Evolutionary conservation across 2,113 vertebrate species (phyloP), one percentile per base, ranked within the genome.

Genomic region (Ochotona curzoniae): DNA sequence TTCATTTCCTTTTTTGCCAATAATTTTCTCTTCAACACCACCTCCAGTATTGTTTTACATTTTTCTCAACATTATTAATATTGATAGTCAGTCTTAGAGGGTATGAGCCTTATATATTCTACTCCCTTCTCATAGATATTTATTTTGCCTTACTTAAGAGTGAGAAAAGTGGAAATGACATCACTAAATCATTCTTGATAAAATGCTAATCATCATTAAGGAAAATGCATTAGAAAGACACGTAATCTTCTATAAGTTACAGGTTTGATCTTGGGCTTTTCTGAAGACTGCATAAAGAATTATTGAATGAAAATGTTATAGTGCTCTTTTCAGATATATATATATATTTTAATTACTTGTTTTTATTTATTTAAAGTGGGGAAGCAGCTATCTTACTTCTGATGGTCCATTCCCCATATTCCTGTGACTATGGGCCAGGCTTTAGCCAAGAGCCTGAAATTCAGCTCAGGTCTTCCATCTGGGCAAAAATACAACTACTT

Each of bases 81-180:
- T 73, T 1, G 2, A 64, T 67, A 76, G 44, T 28, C 0, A 12
- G 10, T 30, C 44, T 75, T 23, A 2, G 69, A 73, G 75, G 38
- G 14, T 2, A 7, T 3, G 0, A 15, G 30, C 15, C 9, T 30
- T 76, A 15, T 54, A 20, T n/a, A 14, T 26, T 20, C 2, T 5
- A 21, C 28, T 74, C 67, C 6, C 73, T 69, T 54, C 61, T 0
- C 54, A 3, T 44, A 17, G 32, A 23, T 6, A 63, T 51, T 82
- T 75, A 49, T 35, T 64, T 87, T 28, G 1, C n/a, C 49, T 93
- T 66, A 80, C 32, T 87, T 76, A 32, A 51, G 35, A 86, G 32
- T 20, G 74, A 91, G 61, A 61, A 47, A 71, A 89, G 71, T 12
- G 54, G 49, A 35, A 35, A 67, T n/a, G n/a, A 10, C 54, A 63